Conservation (phyloP, 2,797 vertebrate species). For the Diplodus sargus region DNA sequence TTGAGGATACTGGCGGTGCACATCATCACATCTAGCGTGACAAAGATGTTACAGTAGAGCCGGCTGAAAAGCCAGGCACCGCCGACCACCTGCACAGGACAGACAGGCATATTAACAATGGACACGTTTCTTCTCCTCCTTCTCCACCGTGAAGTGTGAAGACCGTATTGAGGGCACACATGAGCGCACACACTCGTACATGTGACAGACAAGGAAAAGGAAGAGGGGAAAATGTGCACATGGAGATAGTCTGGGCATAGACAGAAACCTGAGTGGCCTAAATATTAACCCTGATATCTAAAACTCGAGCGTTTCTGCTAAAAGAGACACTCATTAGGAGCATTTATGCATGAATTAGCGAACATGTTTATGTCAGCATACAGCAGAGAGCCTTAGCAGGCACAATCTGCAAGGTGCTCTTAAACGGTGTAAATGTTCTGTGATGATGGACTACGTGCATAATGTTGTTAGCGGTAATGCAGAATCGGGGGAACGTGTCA, state of each 20-base stretch:
- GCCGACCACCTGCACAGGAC: conserved; percentile 89
- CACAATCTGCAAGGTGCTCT: background rate
- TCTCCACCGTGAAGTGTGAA: conserved; percentile 63
- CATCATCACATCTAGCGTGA: conserved; percentile 98
- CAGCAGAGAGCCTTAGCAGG: background rate
- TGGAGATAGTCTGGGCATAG: background rate
- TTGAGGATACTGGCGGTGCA: conserved; percentile 98
- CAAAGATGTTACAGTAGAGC: conserved; percentile 93
- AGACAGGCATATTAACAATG: conserved; percentile 64
- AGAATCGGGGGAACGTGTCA: conserved; percentile 16
- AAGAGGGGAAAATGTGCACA: background rate
- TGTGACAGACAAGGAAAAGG: conserved; percentile 19
- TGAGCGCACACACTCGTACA: conserved; percentile 21
- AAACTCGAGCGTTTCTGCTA: background rate
- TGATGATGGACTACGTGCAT: conserved; percentile 3
- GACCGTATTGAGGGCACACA: conserved; percentile 4
- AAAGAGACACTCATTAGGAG: conserved; percentile 14
- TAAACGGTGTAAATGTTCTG: background rate
- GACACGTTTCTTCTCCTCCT: conserved; percentile 27
- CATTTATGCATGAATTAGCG: conserved; percentile 15
- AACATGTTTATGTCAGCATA: conserved; percentile 8
- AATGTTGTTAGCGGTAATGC: conserved; percentile 2
- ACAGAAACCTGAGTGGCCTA: conserved; percentile 1
- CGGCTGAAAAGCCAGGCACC: conserved; percentile 95
- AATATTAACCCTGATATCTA: background rate